Evolutionary conservation across 2,113 vertebrate genomes (phyloP), one percentile per base, ranked within the genome.

Genomic region (Nymphicus hollandicus): DNA sequence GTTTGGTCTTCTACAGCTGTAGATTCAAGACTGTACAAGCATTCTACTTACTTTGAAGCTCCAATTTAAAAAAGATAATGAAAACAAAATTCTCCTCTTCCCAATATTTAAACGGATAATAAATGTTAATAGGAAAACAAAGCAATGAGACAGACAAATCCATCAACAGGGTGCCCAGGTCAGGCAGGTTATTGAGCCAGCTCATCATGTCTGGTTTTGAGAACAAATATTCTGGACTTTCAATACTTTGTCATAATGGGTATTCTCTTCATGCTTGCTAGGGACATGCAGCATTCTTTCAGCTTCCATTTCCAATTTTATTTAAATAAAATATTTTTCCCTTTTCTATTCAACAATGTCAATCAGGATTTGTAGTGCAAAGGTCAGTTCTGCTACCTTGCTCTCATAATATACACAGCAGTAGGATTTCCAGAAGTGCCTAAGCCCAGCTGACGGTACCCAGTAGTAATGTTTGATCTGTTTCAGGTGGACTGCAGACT

Each of bases 241-340:
- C 69, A 91, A n/a, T 63, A 63, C 44, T 86, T 91, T 90, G 27
- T 60, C 46, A 79, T 73, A 88, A 81, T 60, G 41, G 37, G 14
- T 58, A 55, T 79, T 79, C 86, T 84, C 61, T 68, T 93, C 27
- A 43, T 87, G 15, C 7, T 88, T 85, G 49, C 74, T 41, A 39
- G 63, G 78, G 37, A 73, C 46, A 71, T 7, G 14, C 20, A 49
- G 19, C 61, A 82, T 89, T 65, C 33, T 76, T 78, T 90, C 77
- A 81, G 63, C 78, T 86, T 93, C 95, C 84, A 76, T 81, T 79
- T 94, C 60, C 80, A 92, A 71, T 89, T 71, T 91, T 88, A 94
- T 94, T 83, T 70, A n/a, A 82, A 86, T 69, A 77, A 22, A 63
- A 66, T 55, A 56, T 95, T 86, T 94, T 86, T 15, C 63, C 65